Base-by-base conservation (phyloP, 2,888 invertebrate species). In the Nycteola revayana region DNA sequence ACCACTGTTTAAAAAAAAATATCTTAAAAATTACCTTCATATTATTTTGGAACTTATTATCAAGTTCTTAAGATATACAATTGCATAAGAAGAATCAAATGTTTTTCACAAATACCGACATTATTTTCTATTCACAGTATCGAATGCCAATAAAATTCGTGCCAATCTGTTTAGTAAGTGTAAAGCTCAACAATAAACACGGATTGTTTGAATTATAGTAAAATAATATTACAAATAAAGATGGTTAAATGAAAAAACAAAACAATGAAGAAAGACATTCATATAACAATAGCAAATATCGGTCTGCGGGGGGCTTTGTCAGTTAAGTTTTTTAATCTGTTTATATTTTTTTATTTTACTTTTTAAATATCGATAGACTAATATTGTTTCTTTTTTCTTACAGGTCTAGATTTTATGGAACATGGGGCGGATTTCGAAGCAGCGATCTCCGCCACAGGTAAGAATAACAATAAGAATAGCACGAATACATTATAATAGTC, bases 351-450 rank as follows among this genome's bases (percentile, higher is more conserved):
- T n/a, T 21, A 2, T n/a, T 21, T 21, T 21, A 3, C 7, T 21
- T n/a, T 7, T 21, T 21, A n/a, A 21, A 3, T 18, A 18, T 6
- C 21, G 2, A 21, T n/a, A 5, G n/a, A 21, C 21, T 21, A 21
- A 21, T 7, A 18, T 31, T 28, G 17, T 41, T 34, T 37, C 38
- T 33, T 60, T 40, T 49, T 52, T 46, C 23, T 77, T 90, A 59
- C 85, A 93, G 93, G 93, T 84, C 89, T 93, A 85, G 93, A 93
- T 80, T 93, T 93, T 76, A 90, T 93, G 73, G 93, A 92, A 70
- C 92, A 92, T 89, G 93, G 93, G 53, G 92, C 93, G 66, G 93
- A 93, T 77, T 93, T 93, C 77, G 93, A 93, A 80, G 90, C 91
- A 60, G 93, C 93, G 48, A 91, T 93, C 60, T 92, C 92, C 66